Conservation (phyloP, 2,113 vertebrate species). For the Trematomus loennbergii region DNA sequence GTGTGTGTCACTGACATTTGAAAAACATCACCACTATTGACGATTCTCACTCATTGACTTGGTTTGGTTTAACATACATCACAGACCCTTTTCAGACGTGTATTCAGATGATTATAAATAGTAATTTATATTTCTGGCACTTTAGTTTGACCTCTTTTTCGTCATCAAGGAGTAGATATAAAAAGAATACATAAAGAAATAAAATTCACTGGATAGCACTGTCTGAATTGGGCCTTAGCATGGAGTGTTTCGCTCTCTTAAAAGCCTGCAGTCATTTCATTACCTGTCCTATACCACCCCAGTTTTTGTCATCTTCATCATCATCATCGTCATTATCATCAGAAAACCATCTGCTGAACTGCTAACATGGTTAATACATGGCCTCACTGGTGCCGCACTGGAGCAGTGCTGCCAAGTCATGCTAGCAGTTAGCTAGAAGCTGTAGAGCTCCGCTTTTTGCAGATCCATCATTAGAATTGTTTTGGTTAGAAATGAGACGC, state of each 20-base stretch:
- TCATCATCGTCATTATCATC: conserved; percentile 45
- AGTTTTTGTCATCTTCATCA: conserved; percentile 51
- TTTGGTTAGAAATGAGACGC: conserved; percentile 12
- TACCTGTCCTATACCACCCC: conserved; percentile 36
- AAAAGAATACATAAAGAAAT: background rate
- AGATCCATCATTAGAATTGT: conserved; percentile 16
- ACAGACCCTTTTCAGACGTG: conserved; percentile 70
- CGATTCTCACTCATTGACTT: conserved; percentile 53
- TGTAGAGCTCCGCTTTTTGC: conserved; percentile 20
- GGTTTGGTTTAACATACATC: conserved; percentile 69
- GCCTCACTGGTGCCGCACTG: conserved; percentile 68
- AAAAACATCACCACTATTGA: conserved; percentile 65
- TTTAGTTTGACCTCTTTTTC: background rate
- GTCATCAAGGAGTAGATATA: too few relatives aligned
- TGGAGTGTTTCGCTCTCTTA: conserved; percentile 69
- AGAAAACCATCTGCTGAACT: conserved; percentile 72
- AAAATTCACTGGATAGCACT: conserved; percentile 29
- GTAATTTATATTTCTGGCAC: background rate
- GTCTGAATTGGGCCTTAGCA: conserved; percentile 78
- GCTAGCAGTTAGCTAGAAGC: conserved; percentile 30
- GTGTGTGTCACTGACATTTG: conserved; percentile 76
- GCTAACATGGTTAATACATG: conserved; percentile 74
- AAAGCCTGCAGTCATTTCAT: conserved; percentile 71
- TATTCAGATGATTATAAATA: conserved; percentile 23
- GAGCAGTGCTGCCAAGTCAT: conserved; percentile 46